Base-by-base conservation (phyloP, 1,140 invertebrate species). In the Ctenoplectra terminalis region DNA sequence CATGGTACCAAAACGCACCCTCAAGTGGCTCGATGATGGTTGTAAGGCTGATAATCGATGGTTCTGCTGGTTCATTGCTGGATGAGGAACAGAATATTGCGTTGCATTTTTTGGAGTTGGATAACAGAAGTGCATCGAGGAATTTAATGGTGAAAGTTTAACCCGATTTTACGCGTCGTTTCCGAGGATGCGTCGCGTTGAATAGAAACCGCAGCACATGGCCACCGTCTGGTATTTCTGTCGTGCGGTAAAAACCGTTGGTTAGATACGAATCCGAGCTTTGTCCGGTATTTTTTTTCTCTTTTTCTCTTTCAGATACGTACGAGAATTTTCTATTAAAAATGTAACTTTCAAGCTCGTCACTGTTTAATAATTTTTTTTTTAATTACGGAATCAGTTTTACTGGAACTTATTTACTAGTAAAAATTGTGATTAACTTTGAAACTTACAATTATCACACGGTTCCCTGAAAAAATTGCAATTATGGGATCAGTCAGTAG, bases 181-280 rank as follows among this genome's bases (percentile, higher is more conserved):
- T 46, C 26, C 0, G 11, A 23, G n/a, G n/a, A 60, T 37, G 26
- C 26, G 7, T 11, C 0, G 26, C 20, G 40, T 6, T 23, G 20
- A 50, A 48, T 69, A n/a, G 43, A 67, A 31, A 67, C 20, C 9
- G 20, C 20, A 37, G 58, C 58, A 75, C 58, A 50, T 61, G 72
- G 58, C 58, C 43, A 37, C 29, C 72, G 40, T 48, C 72, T 63
- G 72, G 40, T 46, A 23, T 60, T 15, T 34, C 43, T 48, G 40
- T 26, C 23, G 40, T 31, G 20, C 60, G 31, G 6, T 29, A 43
- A 76, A 52, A 29, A 54, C 34, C 20, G 26, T 66, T 54, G 26
- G 4, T 58, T 20, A 58, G 37, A 72, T 56, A 46, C 48, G 13
- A 52, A 37, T 52, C 2, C 34, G 50, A 15, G 4, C 17, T 34